A percentile compares a stretch with the other conserved stretches of the same genome.
Conservation (phyloP, 2,113 vertebrate species). For the Oryzias woworae region DNA sequence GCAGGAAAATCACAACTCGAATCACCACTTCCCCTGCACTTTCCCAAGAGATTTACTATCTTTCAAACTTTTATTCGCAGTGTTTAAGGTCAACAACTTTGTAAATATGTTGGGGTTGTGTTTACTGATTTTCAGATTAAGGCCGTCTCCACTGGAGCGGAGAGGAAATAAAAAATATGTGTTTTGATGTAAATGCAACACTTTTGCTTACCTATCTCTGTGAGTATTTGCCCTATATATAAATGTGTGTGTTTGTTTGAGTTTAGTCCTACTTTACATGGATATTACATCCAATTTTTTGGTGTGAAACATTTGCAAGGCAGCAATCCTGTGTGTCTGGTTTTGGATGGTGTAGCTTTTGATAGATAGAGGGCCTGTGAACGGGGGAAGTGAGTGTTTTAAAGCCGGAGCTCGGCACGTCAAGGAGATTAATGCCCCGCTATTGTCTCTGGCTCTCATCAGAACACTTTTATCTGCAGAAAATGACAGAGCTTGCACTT, state of each 20-base stretch:
- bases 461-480: slow-evolving; percentile 76
- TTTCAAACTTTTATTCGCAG: neutral
- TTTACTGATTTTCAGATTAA: neutral
- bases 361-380: slow-evolving; percentile 48
- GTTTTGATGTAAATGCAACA: no score
- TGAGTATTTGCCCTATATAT: neutral
- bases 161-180: no score
- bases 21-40: neutral
- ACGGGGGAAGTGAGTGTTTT: slow-evolving; percentile 58
- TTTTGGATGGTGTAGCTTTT: slow-evolving; percentile 28
- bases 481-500: slow-evolving; percentile 79
- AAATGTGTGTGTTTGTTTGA: neutral
- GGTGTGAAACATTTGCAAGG: neutral
- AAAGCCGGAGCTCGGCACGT: slow-evolving; percentile 60
- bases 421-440: slow-evolving; percentile 76
- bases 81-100: neutral
- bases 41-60: neutral
- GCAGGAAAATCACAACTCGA: neutral
- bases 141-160: no score
- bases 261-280: neutral
- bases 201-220: neutral
- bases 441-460: slow-evolving; percentile 78
- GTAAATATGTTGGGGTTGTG: neutral
- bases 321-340: slow-evolving; percentile 4
- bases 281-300: neutral